Base-by-base conservation (phyloP, 2,888 invertebrate species). In the Drosophila anomalata region DNA sequence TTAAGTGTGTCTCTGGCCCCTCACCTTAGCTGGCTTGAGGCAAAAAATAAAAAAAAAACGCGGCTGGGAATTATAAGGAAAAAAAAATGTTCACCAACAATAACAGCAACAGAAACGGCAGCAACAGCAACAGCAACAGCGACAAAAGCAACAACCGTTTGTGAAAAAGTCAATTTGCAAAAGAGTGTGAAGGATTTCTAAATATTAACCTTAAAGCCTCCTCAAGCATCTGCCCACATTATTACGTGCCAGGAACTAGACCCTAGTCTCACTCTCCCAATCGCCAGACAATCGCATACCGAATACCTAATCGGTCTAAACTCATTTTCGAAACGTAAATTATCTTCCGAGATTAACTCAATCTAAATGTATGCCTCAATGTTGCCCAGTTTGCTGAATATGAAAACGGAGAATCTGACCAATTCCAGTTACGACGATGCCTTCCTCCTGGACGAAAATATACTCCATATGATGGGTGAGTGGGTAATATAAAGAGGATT, bases 401-500 rank as follows among this genome's bases (percentile, higher is more conserved):
- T 91, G 91, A 91, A 91, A 89, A 91, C 90, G 71, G 91, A 91
- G 84, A 89, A 90, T 71, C 75, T 91, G 74, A 76, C 87, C 44
- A 85, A 83, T 67, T 89, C 80, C 66, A 82, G 87, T 51, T 91
- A 90, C 62, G 91, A 91, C 54, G 91, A 91, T 73, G 83, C 89
- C 36, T 90, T 89, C 42, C 79, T 90, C 1, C 80, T 91, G 66
- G 91, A 91, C 77, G 91, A 91, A 62, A 90, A 91, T 72, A 79
- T 91, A 26, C 71, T 91, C 24, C 90, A 89, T 66, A 90, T 91
- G 79, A 91, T 91, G 77, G 91, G 91, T 91, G 80, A 90, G 87
- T 73, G 14, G 22, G 14, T 6, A 3, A 3, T 3, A 11, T 3
- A 22, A 0, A 3, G 22, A 3, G 22, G 22, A 17, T 17, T 22